phyloP scores from a whole-genome alignment of 2,888 invertebrate species.

The Priocnemis perturbator region DNA sequence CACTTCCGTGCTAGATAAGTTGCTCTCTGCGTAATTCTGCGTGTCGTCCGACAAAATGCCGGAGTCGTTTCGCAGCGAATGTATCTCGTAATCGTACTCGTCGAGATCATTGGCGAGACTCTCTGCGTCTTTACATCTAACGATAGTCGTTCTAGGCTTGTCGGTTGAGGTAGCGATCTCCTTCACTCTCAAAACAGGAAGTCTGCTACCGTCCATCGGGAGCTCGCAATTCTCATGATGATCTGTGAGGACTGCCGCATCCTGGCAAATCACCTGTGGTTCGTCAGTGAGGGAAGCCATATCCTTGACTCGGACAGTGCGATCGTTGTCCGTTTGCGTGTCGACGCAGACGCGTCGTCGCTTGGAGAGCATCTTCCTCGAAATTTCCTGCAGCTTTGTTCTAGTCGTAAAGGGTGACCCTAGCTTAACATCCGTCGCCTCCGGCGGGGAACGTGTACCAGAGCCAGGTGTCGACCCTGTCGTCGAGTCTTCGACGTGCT shows the following conservation, averaged over 20 bases:
- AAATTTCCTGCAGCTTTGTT: slow-evolving; percentile 69
- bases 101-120: slow-evolving; percentile 61
- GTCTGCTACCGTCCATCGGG: background rate
- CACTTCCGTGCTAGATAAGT: slow-evolving; percentile 48
- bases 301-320: slow-evolving; percentile 64
- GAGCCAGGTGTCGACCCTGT: slow-evolving; percentile 40
- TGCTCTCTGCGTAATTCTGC: slow-evolving; percentile 59
- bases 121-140: slow-evolving; percentile 60
- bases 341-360: slow-evolving; percentile 67
- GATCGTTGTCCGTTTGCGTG: slow-evolving; percentile 65
- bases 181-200: slow-evolving; percentile 61
- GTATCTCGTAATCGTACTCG: slow-evolving; percentile 49
- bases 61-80: slow-evolving; percentile 60
- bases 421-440: slow-evolving; percentile 60
- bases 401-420: slow-evolving; percentile 51
- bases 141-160: slow-evolving; percentile 41
- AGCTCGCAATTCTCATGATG: slow-evolving; percentile 54
- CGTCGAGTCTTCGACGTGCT: slow-evolving; percentile 55
- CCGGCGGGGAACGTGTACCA: slow-evolving; percentile 59
- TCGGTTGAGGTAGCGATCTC: slow-evolving; percentile 68
- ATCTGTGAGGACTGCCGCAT: slow-evolving; percentile 65
- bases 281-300: slow-evolving; percentile 60
- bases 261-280: slow-evolving; percentile 48
- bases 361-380: slow-evolving; percentile 69
- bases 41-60: slow-evolving; percentile 63